These are phyloP conservation scores for Tadarida brasiliensis DNA, from an alignment of 2,797 vertebrate genomes.

Conservation along the genomic window DNA sequence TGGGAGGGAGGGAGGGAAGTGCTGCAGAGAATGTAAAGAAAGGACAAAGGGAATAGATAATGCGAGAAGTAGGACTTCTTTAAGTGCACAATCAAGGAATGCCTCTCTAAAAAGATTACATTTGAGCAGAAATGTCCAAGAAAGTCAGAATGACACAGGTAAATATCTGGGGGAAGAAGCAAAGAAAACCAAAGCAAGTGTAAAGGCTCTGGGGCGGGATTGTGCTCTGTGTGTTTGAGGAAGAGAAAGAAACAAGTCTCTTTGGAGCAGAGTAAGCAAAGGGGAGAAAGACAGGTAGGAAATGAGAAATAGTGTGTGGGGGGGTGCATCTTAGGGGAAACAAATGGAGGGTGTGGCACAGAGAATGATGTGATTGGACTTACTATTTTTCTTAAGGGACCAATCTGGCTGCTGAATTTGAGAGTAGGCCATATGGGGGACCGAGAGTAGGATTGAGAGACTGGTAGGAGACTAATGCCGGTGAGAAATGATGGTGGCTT, in stretches of 20 bases:
- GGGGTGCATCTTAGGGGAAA: not conserved
- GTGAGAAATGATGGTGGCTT: not conserved
- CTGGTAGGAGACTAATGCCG: not conserved
- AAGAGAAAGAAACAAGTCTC: not conserved
- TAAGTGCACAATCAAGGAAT: not conserved
- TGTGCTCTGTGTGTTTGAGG: not conserved
- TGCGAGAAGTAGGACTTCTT: not conserved
- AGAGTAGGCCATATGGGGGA: not conserved
- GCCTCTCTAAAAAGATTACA: not conserved
- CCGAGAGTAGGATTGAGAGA: not conserved
- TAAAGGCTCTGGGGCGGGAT: not conserved
- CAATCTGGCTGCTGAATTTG: not conserved
- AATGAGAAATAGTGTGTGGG: not conserved
- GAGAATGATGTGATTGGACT: not conserved
- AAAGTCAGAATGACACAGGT: not conserved
- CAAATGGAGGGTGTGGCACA: not conserved
- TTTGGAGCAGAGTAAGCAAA: not conserved
- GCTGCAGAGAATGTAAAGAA: not conserved
- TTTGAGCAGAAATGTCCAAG: not conserved
- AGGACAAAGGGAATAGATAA: not conserved
- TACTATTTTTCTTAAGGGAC: not conserved
- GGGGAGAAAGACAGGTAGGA: not conserved
- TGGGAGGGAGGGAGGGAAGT: not conserved
- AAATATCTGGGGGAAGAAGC: not conserved
- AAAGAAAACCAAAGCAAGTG: not conserved